Evolutionary conservation across 2,797 vertebrate species (phyloP), one percentile per base, ranked within the genome.

Genomic region (Agapornis canus): DNA sequence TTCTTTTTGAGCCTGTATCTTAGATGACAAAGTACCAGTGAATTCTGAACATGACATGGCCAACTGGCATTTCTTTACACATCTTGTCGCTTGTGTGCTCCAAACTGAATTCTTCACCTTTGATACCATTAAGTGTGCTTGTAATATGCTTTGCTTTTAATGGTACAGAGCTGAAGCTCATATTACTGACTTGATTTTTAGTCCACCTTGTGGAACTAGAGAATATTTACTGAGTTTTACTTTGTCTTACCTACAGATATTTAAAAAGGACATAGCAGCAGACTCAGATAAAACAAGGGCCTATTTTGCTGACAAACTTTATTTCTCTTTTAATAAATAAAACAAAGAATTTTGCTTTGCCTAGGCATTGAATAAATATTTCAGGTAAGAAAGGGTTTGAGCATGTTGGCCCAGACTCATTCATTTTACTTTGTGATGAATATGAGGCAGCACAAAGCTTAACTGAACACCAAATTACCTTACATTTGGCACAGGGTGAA

Each of bases 161-260:
- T 5, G 51, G 42, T 61, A 54, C 39, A 61, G 43, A 82, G 42
- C 59, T 61, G 63, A 89, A 59, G 52, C n/a, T 52, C 54, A 11
- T 72, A 35, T 29, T 51, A 64, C 25, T 89, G 47, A 61, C 39
- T 77, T 82, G 87, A 59, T 92, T 73, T 69, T 56, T 82, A 95
- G 82, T 91, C 93, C 87, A 84, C 86, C 93, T 91, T 92, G 94
- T 90, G 94, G 85, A 92, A 54, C n/a, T 82, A 81, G 6, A 65
- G 61, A 72, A 84, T 14, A 52, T 59, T 90, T 45, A 75, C 63
- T 0, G 3, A 65, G 17, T 78, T 94, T 59, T 49, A 49, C 25
- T 75, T 54, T 64, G 26, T 69, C 29, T 27, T 43, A 63, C n/a
- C 27, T 56, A 42, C 1, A 2, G 52, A 70, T 71, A 68, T 54